Evolutionary conservation across 2,888 invertebrate genomes (phyloP).

Genomic region (Pinctada fucata): DNA sequence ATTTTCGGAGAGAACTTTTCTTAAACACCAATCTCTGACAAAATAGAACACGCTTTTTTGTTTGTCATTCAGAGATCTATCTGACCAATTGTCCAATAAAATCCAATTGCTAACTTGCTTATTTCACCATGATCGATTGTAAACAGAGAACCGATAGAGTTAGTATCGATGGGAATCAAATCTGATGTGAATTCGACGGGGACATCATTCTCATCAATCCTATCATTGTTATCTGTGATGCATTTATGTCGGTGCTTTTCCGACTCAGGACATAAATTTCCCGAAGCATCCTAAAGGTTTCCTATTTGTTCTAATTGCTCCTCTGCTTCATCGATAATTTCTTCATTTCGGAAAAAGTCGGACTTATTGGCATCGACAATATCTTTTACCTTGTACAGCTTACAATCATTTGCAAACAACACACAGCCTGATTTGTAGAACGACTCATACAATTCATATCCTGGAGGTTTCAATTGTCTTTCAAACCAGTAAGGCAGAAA

Average conservation of each 20-base stretch:
- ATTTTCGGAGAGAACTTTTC: not conserved
- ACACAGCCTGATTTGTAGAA: constrained; percentile 13
- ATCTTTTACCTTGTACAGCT: constrained; percentile 16
- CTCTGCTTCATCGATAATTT: constrained; percentile 23
- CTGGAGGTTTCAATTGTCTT: constrained; percentile 26
- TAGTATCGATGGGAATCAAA: not conserved
- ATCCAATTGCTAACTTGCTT: constrained; percentile 16
- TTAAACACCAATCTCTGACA: constrained; percentile 18
- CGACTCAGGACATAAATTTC: constrained; percentile 32
- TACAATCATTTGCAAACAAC: not conserved
- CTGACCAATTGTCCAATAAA: constrained; percentile 29
- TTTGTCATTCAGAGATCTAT: constrained; percentile 14
- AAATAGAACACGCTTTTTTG: constrained; percentile 7
- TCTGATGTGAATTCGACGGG: constrained; percentile 24
- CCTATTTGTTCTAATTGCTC: constrained; percentile 19
- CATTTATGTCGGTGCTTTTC: constrained; percentile 31
- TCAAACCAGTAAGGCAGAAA: no score
- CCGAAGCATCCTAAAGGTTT: constrained; percentile 37
- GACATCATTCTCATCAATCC: not conserved
- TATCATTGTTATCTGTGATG: not conserved
- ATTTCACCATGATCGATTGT: not conserved
- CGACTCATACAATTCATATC: no score
- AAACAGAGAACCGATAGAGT: not conserved
- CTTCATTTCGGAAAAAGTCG: constrained; percentile 23
- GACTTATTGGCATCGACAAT: not conserved